Base-by-base conservation (phyloP, 2,113 vertebrate genomes). In the Phocoena sinus region DNA sequence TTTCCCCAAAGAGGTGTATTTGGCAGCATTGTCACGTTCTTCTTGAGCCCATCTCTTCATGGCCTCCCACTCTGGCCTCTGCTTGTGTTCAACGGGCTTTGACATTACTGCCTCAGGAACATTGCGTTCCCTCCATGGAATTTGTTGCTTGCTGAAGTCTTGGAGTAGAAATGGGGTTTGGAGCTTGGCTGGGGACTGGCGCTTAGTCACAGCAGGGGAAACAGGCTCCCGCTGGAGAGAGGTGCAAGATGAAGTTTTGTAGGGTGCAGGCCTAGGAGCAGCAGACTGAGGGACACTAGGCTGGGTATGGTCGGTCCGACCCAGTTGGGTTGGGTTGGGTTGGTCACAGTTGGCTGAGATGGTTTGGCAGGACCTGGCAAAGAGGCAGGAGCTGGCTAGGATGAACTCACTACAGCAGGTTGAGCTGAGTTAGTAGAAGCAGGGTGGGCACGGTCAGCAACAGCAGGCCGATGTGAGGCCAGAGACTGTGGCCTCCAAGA, bases 41-140 rank as follows among this genome's bases (percentile, higher is more conserved):
- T 50, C 12, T 18, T 97, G 97, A 14, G 93, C 96, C 33, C 73
- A 4, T 70, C 18, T 96, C 62, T 98, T 97, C 93, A 97, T 92
- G 8, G 50, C 83, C 53, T 98, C 89, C 1, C 89, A 5, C 63
- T 96, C 70, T 17, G 96, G 95, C n/a, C 88, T 85, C 88, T 98
- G 97, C 33, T 97, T 76, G 2, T 81, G 0, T 4, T 93, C 88
- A 76, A 98, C 95, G 36, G 95, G 96, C 8, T 3, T 94, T 3
- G 97, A 98, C 65, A 95, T 0, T 0, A 96, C 92, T 21, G 96
- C 94, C 63, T 76, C 82, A 8, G 60, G 73, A 23, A 87, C 53
- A 47, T 0, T 38, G 0, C 33, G 3, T 28, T 65, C 17, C 17
- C 92, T 33, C 94, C 91, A 97, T 15, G 97, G 94, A n/a, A 81